These are phyloP conservation scores for Odocoileus virginianus DNA, from an alignment of 2,113 vertebrate species.

Conservation along the genomic window DNA sequence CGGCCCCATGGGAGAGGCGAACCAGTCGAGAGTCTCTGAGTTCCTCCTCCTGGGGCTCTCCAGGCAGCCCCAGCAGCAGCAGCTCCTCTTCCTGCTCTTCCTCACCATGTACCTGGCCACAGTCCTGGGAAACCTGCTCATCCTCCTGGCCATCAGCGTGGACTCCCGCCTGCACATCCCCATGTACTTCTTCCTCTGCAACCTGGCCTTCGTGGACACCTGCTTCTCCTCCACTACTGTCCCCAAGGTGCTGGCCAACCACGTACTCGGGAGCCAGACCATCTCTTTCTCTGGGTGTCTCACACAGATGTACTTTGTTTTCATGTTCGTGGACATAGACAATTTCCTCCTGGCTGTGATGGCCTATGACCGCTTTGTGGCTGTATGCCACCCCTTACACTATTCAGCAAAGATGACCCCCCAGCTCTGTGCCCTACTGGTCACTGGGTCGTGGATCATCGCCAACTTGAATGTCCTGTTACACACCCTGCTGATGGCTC, in stretches of 20 bases:
- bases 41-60: constrained; percentile 69
- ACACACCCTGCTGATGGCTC: constrained; percentile 69
- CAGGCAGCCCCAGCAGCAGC: not conserved
- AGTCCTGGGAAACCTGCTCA: constrained; percentile 42
- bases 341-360: constrained; percentile 69
- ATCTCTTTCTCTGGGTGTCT: constrained; percentile 70
- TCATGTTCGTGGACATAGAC: constrained; percentile 50
- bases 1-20: not conserved
- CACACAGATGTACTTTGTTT: constrained; percentile 63
- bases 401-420: not conserved
- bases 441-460: not conserved
- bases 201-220: constrained; percentile 69
- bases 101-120: constrained; percentile 62
- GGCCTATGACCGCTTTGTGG: constrained; percentile 60
- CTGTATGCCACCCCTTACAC: constrained; percentile 56
- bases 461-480: constrained; percentile 41
- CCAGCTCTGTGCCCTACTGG: constrained; percentile 43
- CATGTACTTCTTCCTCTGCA: constrained; percentile 75
- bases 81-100: constrained; percentile 67
- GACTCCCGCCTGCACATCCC: constrained; percentile 61
- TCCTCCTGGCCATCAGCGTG: constrained; percentile 31
- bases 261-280: not conserved
- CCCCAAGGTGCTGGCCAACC: constrained; percentile 65
- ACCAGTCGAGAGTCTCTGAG: not conserved
- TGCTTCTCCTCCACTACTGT: constrained; percentile 66